Evolutionary conservation across 1,140 invertebrate genomes (phyloP).

Genomic region (Nebria ingens): DNA sequence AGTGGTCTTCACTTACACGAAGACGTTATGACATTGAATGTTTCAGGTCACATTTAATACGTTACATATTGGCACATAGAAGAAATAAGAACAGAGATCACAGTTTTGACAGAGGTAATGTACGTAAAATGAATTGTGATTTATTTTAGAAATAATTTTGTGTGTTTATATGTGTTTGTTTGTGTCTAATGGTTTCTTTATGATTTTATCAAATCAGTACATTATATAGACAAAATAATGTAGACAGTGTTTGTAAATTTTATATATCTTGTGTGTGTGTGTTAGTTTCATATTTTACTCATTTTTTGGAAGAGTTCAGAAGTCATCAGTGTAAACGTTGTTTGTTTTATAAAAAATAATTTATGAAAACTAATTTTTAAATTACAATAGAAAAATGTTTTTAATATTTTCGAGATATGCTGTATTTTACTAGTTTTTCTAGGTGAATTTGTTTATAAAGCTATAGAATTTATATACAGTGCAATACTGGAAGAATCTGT

Average conservation of each 20-base stretch:
- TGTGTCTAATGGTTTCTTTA: background rate
- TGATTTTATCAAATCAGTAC: no score
- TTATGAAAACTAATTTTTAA: no score
- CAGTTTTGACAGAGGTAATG: slow-evolving; percentile 4
- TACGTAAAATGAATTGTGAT: background rate
- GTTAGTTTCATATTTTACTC: background rate
- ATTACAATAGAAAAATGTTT: no score
- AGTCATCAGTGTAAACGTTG: no score
- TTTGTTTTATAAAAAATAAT: no score
- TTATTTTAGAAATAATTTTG: background rate
- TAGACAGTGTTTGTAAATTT: background rate
- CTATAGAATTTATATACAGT: no score
- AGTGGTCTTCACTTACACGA: background rate
- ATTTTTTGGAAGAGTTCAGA: no score
- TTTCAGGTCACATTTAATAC: slow-evolving; percentile 9
- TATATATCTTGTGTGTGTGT: background rate
- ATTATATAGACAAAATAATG: no score
- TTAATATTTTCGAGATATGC: no score
- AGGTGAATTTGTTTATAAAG: no score
- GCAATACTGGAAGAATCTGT: no score
- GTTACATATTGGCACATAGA: slow-evolving; percentile 1
- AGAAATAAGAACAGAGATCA: slow-evolving; percentile 8
- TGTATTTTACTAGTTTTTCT: no score
- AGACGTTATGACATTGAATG: slow-evolving; percentile 1
- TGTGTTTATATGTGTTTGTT: background rate